These are phyloP conservation scores for Pachyrhynchus sulphureomaculatus DNA, from an alignment of 1,140 invertebrate species.

Conservation along the genomic window DNA sequence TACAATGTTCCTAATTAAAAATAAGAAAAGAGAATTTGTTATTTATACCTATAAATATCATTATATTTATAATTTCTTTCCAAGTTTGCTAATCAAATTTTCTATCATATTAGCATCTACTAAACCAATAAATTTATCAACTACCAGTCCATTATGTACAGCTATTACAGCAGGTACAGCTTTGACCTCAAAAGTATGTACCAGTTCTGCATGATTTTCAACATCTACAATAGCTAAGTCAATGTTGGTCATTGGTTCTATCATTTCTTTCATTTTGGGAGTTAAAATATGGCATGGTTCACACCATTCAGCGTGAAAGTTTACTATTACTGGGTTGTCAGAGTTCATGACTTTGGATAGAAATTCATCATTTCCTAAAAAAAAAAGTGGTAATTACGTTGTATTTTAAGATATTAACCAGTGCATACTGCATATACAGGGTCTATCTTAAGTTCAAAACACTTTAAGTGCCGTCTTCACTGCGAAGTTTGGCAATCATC, in stretches of 20 bases:
- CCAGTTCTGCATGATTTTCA: constrained; percentile 82
- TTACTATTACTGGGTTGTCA: constrained; percentile 78
- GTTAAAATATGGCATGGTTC: constrained; percentile 94
- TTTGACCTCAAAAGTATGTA: constrained; percentile 81
- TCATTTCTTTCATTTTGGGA: constrained; percentile 81
- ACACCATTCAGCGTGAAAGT: constrained; percentile 91
- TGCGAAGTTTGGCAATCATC: too few relatives aligned
- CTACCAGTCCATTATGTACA: constrained; percentile 82
- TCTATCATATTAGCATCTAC: constrained; percentile 83
- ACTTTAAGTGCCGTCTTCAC: too few relatives aligned
- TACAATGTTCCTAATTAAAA: too few relatives aligned
- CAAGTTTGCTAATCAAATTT: constrained; percentile 76
- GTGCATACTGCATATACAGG: too few relatives aligned
- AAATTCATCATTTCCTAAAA: constrained; percentile 57
- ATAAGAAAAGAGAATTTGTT: too few relatives aligned
- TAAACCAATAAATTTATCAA: constrained; percentile 91
- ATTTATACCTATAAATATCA: too few relatives aligned
- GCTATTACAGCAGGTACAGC: constrained; percentile 90
- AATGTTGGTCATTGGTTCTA: constrained; percentile 75
- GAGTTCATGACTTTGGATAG: constrained; percentile 76
- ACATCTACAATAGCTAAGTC: constrained; percentile 91
- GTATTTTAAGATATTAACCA: too few relatives aligned
- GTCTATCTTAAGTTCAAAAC: too few relatives aligned
- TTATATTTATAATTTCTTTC: constrained; percentile 48
- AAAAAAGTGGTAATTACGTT: too few relatives aligned